Evolutionary conservation across 2,888 invertebrate species (phyloP).

Genomic region (Diarsia dahlii): DNA sequence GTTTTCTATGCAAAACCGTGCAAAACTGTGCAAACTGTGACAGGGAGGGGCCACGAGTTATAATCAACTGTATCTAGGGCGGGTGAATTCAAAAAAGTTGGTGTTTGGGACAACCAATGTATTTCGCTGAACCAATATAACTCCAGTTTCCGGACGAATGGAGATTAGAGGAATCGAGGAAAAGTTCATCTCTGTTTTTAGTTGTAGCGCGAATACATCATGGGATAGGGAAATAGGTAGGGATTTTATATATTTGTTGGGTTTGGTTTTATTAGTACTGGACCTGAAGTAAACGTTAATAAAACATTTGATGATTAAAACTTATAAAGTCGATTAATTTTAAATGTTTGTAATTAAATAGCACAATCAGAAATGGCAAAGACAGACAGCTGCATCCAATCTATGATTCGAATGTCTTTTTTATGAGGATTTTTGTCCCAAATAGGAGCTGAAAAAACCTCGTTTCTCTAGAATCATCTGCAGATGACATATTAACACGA

Average conservation of each 20-base stretch:
- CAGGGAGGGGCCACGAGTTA: conserved; percentile 17
- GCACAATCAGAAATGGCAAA: not conserved
- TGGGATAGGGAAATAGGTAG: not conserved
- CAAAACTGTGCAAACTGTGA: conserved; percentile 29
- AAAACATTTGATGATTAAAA: too few relatives aligned
- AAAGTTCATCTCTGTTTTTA: conserved; percentile 41
- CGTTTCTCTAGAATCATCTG: not conserved
- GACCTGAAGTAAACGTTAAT: not conserved
- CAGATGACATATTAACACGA: not conserved
- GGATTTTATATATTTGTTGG: not conserved
- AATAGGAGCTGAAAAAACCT: too few relatives aligned
- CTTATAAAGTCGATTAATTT: not conserved
- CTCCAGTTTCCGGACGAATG: conserved; percentile 32
- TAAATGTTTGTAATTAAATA: not conserved
- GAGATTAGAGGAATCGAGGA: conserved; percentile 13
- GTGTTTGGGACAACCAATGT: conserved; percentile 30
- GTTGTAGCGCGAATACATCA: conserved; percentile 35
- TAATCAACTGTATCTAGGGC: conserved; percentile 43
- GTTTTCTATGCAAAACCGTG: conserved; percentile 46
- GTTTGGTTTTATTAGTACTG: not conserved
- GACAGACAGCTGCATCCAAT: not conserved
- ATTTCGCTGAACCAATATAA: conserved; percentile 42
- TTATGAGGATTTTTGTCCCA: too few relatives aligned
- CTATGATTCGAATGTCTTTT: too few relatives aligned
- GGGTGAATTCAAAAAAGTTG: conserved; percentile 47